These are phyloP conservation scores for Charina bottae DNA, from an alignment of 2,113 vertebrate genomes.

Conservation along the genomic window DNA sequence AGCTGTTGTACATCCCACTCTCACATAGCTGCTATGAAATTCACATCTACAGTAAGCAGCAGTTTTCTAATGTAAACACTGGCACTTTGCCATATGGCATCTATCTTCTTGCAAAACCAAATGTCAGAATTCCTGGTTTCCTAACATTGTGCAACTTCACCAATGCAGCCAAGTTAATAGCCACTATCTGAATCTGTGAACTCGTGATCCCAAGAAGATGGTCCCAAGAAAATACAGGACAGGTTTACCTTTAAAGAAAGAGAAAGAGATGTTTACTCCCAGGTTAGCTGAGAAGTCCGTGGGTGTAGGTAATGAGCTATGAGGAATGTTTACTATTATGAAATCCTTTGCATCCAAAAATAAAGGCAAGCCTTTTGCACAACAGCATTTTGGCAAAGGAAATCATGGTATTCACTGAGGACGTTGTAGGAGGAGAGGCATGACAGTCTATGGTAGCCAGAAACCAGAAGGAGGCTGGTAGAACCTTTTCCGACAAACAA, in stretches of 20 bases:
- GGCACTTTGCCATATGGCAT: not conserved
- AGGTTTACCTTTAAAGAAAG: not conserved
- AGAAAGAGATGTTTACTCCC: constrained; percentile 1
- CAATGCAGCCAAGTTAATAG: not conserved
- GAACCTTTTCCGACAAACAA: too few species aligned
- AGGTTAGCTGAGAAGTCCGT: not conserved
- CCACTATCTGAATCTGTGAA: not conserved
- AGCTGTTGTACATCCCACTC: not conserved
- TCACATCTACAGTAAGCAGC: not conserved
- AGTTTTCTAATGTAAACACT: constrained; percentile 6
- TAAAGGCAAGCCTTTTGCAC: not conserved
- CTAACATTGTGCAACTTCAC: not conserved
- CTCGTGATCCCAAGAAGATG: constrained; percentile 7
- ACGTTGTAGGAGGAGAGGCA: too few species aligned
- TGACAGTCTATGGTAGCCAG: too few species aligned
- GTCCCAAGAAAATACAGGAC: not conserved
- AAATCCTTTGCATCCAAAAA: not conserved
- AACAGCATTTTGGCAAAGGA: not conserved
- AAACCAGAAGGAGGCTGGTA: too few species aligned
- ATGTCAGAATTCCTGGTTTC: not conserved
- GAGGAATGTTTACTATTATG: not conserved
- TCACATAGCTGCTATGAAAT: not conserved
- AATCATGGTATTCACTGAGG: not conserved
- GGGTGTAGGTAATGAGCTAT: not conserved
- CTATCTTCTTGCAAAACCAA: constrained; percentile 5